Base-by-base conservation (phyloP, 2,888 invertebrate genomes). In the Papilio elwesi region DNA sequence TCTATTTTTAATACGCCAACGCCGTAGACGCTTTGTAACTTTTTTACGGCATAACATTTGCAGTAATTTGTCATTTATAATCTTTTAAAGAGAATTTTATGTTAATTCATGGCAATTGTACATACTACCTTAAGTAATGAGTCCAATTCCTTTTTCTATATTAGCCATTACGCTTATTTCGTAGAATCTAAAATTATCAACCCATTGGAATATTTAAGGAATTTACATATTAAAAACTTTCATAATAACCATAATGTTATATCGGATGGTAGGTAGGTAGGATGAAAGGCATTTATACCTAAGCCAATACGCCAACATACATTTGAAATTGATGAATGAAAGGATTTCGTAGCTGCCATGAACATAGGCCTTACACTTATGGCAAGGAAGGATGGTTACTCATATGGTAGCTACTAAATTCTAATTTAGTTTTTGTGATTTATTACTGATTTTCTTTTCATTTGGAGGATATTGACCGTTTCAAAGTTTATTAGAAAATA, bases 1-100 rank as follows among this genome's bases (percentile, higher is more conserved):
- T 73, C 70, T 78, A 76, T 76, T 80, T 78, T 78, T 78, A 76
- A 77, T 75, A 74, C 76, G 59, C 49, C 57, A 73, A 71, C 67
- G 51, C 36, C 69, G 68, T 74, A 70, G 69, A 71, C 49, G 68
- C 57, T 55, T 52, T 74, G 55, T 67, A 69, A 69, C 67, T 71
- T 73, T 69, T 68, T 65, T 68, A 71, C 57, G 67, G 65, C 57
- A 16, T 55, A 65, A 55, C 43, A 65, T 69, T 69, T 66, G 65
- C 69, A 59, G 57, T 70, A 69, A 70, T 66, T 66, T 65, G 59
- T 69, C 69, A 66, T 69, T 73, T 73, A 66, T 69, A 69, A 66
- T 59, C 63, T 73, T 26, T 55, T 16, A 49, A 55, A 69, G 16
- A 59, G 11, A 49, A 53, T 65, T 67, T 57, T 64, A 68, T 68